These are phyloP conservation scores for Calephelis virginiensis DNA, from an alignment of 1,140 invertebrate genomes.

Conservation along the genomic window DNA sequence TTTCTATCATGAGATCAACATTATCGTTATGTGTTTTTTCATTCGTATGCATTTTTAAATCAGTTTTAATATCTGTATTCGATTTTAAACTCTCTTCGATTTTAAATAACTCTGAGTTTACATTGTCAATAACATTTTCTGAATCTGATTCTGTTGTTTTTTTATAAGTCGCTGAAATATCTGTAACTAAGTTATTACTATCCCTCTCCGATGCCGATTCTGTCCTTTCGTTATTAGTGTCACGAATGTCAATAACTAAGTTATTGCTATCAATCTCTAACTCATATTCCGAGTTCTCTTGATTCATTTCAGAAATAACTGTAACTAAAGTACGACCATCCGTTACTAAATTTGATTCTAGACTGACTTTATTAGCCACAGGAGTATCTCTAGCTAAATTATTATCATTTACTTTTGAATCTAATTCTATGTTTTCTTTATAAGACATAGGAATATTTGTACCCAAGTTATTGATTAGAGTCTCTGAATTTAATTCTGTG, in stretches of 20 bases:
- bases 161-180: not conserved
- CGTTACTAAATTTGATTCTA: not conserved
- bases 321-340: too few species aligned
- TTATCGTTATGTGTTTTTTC: too few species aligned
- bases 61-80: not conserved
- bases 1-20: too few species aligned
- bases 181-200: not conserved
- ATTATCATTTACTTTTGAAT: not conserved
- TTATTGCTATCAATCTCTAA: too few species aligned
- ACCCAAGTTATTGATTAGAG: not conserved
- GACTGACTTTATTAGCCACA: not conserved
- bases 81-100: not conserved
- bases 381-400: not conserved
- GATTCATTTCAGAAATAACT: too few species aligned
- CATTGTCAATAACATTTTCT: too few species aligned
- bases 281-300: too few species aligned
- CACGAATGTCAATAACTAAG: too few species aligned
- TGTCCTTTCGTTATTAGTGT: not conserved
- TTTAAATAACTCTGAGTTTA: too few species aligned
- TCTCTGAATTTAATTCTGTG: not conserved
- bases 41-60: not conserved
- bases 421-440: not conserved
- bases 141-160: not conserved
- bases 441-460: not conserved
- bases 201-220: not conserved